Evolutionary conservation across 2,113 vertebrate species (phyloP).

Genomic region (Neomonachus schauinslandi): DNA sequence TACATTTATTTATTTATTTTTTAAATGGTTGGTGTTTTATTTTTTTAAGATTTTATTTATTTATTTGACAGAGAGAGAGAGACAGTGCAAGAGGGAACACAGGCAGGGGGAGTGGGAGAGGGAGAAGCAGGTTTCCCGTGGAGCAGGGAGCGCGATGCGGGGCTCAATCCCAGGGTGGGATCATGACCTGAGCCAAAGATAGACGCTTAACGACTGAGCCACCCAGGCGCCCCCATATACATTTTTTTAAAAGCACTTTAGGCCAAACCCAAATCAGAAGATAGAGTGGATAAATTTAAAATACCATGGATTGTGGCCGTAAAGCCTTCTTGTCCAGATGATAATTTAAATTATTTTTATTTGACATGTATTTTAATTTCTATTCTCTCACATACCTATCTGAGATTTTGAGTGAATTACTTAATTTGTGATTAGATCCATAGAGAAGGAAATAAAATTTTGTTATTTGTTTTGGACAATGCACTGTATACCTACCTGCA

Average conservation of each 20-base stretch:
- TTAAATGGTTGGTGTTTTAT: too few relatives aligned
- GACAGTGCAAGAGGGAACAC: too few relatives aligned
- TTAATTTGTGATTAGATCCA: background rate
- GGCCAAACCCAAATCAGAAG: background rate
- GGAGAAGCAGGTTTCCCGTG: too few relatives aligned
- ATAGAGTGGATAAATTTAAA: background rate
- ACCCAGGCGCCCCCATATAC: too few relatives aligned
- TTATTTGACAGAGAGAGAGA: too few relatives aligned
- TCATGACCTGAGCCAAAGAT: too few relatives aligned
- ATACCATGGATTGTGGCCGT: background rate
- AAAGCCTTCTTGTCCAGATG: background rate
- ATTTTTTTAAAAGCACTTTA: background rate
- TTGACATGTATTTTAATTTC: background rate
- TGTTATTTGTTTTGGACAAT: background rate
- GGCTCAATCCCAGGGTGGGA: too few relatives aligned
- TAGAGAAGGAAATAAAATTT: background rate
- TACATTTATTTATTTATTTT: background rate
- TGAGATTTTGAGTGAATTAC: background rate
- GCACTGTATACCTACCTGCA: background rate
- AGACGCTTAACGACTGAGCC: too few relatives aligned
- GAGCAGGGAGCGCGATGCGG: too few relatives aligned
- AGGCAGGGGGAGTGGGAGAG: too few relatives aligned
- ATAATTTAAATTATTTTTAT: constrained; percentile 3
- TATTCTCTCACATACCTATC: background rate
- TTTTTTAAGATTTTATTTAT: too few relatives aligned